Conservation (phyloP, 2,113 vertebrate species). For the Xyliphius kryptos region DNA sequence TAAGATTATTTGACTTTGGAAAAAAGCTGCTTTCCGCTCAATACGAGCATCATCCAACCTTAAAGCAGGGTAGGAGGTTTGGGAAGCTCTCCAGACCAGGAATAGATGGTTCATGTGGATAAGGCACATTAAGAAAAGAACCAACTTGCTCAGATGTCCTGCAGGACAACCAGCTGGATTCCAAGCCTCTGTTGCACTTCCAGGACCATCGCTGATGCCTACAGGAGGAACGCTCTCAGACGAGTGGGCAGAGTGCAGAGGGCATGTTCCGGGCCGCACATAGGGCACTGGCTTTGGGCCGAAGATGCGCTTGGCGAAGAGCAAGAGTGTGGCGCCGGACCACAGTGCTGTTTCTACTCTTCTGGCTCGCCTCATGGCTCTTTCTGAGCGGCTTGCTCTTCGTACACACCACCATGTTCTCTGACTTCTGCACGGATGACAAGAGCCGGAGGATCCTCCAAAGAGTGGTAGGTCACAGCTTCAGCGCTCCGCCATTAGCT, state of each 20-base stretch:
- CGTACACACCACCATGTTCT: slow-evolving; percentile 73
- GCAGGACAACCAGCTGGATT: slow-evolving; percentile 15
- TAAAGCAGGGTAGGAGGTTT: too few relatives aligned
- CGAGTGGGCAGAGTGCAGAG: slow-evolving; percentile 35
- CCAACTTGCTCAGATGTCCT: neutral
- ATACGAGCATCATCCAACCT: too few relatives aligned
- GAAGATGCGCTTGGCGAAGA: slow-evolving; percentile 58
- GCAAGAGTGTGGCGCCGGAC: slow-evolving; percentile 63
- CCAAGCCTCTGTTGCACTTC: slow-evolving; percentile 5
- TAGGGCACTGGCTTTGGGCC: slow-evolving; percentile 26
- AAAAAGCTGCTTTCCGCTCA: too few relatives aligned
- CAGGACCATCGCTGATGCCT: slow-evolving; percentile 14
- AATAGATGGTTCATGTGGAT: too few relatives aligned
- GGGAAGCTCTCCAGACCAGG: too few relatives aligned
- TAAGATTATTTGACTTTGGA: too few relatives aligned
- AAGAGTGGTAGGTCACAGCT: slow-evolving; percentile 74
- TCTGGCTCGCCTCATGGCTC: slow-evolving; percentile 78
- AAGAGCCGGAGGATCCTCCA: slow-evolving; percentile 79
- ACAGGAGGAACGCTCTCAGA: slow-evolving; percentile 13
- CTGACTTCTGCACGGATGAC: slow-evolving; percentile 85
- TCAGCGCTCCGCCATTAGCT: slow-evolving; percentile 10
- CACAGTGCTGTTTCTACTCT: slow-evolving; percentile 64
- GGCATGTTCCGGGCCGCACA: slow-evolving; percentile 25
- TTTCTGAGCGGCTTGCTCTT: slow-evolving; percentile 73
- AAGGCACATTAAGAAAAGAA: too few relatives aligned